These are phyloP conservation scores for Melinaea menophilus DNA, from an alignment of 2,888 invertebrate genomes.

Conservation along the genomic window DNA sequence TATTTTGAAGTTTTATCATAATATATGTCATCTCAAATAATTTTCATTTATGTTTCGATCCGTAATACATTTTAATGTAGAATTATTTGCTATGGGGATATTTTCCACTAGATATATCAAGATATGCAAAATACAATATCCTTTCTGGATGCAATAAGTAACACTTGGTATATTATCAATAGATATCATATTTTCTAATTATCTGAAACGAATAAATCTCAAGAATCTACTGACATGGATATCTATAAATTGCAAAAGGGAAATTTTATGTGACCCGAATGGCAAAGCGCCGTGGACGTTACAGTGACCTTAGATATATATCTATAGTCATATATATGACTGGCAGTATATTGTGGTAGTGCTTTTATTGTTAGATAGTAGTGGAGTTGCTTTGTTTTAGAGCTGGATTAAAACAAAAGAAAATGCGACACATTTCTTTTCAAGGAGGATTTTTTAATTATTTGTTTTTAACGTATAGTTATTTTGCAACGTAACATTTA, in stretches of 20 bases:
- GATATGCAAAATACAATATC: too few species aligned
- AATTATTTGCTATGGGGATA: too few species aligned
- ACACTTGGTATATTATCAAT: neutral
- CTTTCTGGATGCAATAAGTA: too few species aligned
- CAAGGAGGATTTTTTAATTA: too few species aligned
- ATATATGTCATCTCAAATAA: too few species aligned
- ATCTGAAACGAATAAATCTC: conserved; percentile 21
- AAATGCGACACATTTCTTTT: too few species aligned
- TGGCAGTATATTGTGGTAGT: neutral
- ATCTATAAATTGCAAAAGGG: conserved; percentile 24
- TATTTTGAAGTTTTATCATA: too few species aligned
- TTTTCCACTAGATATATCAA: too few species aligned
- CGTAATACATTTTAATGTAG: too few species aligned
- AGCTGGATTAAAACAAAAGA: too few species aligned
- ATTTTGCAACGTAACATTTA: neutral
- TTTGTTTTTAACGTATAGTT: neutral
- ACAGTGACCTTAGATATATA: conserved; percentile 24
- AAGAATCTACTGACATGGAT: conserved; percentile 19
- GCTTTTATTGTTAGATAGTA: neutral
- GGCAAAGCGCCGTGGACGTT: conserved; percentile 25
- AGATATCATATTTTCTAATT: conserved; percentile 19
- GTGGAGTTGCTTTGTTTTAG: too few species aligned
- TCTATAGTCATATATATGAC: conserved; percentile 14
- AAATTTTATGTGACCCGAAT: conserved; percentile 28
- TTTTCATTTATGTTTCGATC: too few species aligned